phyloP scores from a whole-genome alignment of 1,140 invertebrate genomes.

The Lepidotrigona ventralis region DNA sequence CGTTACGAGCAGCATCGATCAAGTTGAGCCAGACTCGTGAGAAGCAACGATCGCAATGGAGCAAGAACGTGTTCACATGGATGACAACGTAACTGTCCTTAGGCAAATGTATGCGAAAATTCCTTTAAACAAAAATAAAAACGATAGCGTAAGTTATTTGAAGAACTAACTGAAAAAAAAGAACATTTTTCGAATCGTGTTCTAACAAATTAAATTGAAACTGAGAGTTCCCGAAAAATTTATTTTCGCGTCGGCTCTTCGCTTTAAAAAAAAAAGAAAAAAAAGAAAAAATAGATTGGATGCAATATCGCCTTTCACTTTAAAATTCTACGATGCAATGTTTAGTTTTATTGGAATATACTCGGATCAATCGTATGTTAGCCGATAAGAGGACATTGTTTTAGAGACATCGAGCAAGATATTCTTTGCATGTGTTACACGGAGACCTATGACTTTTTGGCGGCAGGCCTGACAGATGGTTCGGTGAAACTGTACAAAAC shows the following conservation, averaged over 20 bases:
- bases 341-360: neutral
- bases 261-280: too few species aligned
- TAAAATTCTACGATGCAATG: neutral
- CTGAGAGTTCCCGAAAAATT: neutral
- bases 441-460: constrained; percentile 81
- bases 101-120: constrained; percentile 49
- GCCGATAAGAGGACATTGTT: constrained; percentile 45
- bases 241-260: neutral
- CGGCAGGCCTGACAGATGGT: constrained; percentile 81
- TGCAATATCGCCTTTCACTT: too few species aligned
- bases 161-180: neutral
- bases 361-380: neutral
- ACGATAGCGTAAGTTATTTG: neutral
- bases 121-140: neutral
- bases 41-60: neutral
- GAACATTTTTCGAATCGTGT: neutral
- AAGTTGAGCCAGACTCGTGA: neutral
- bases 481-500: constrained; percentile 80
- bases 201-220: neutral
- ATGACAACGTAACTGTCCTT: constrained; percentile 46
- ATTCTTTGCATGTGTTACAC: constrained; percentile 83
- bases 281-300: too few species aligned
- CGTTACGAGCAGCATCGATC: neutral
- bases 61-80: neutral
- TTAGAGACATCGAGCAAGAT: constrained; percentile 80